Evolutionary conservation across 2,888 invertebrate genomes (phyloP).

Genomic region (Ormyrus thymus): DNA sequence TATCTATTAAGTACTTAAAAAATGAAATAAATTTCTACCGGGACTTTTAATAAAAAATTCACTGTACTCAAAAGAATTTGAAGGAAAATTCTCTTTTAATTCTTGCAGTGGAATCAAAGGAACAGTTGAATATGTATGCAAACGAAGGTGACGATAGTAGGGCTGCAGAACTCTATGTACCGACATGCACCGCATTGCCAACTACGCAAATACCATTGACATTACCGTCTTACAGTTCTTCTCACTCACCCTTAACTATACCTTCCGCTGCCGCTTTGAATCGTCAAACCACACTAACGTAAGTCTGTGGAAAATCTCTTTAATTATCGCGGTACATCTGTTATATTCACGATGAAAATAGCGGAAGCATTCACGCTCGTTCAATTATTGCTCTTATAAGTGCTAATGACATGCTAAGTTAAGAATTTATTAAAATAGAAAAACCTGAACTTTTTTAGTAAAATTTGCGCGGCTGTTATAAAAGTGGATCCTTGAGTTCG

Average conservation of each 20-base stretch:
- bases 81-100: constrained; percentile 22
- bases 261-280: constrained; percentile 76
- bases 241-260: constrained; percentile 76
- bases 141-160: constrained; percentile 66
- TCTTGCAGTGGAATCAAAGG: constrained; percentile 72
- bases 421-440: background rate
- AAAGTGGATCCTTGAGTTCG: no score
- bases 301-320: constrained; percentile 62
- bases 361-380: no score
- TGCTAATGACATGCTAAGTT: constrained; percentile 33
- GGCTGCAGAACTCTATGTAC: constrained; percentile 66
- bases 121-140: constrained; percentile 71
- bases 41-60: no score
- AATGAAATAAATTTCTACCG: no score
- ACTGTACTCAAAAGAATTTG: background rate
- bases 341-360: no score
- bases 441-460: no score
- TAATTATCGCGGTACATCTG: no score
- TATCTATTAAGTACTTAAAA: no score
- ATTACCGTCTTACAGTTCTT: constrained; percentile 61
- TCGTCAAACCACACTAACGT: constrained; percentile 77
- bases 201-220: constrained; percentile 62
- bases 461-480: background rate
- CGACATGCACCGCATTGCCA: constrained; percentile 66
- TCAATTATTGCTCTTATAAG: background rate